Evolutionary conservation across 1,140 invertebrate species (phyloP), one percentile per base, ranked within the genome.

Genomic region (Polypedilum pembai): DNA sequence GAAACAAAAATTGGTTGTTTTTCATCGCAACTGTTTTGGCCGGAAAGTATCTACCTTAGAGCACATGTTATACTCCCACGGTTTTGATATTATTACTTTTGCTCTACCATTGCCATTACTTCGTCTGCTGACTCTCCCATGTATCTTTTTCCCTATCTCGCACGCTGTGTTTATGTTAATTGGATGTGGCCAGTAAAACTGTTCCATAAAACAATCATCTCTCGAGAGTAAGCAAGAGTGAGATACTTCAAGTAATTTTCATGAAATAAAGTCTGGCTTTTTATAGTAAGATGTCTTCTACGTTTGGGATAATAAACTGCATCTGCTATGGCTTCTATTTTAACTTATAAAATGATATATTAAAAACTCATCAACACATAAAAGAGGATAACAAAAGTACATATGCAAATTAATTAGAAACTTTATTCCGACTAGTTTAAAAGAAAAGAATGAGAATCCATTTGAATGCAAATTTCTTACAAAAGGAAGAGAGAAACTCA

Each of bases 21-120:
- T 56, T 15, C 45, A 56, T 56, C 45, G n/a, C 45, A 56, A 56
- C 45, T 56, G 12, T 56, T 56, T 56, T 56, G 45, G 12, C 45
- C 45, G 45, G 45, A 56, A 12, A 12, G 45, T 56, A 12, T 56
- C 45, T 56, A 56, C 45, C 45, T 56, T 56, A 56, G 45, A 56
- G 45, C 45, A 56, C 45, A 56, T 56, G 45, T 56, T 56, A 12
- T 56, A 56, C 45, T 56, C 45, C 45, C 45, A 56, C 45, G 45
- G 45, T 15, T n/a, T n/a, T 56, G 45, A 56, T 56, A 56, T 56
- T 56, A 56, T 56, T 45, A 45, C 15, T 45, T 12, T 45, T 56
- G n/a, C 12, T n/a, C 45, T 56, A 56, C 45, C 45, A 56, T 56
- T 15, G 45, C 45, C 45, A 56, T 12, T 15, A 56, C n/a, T n/a